Percentiles rank a stretch among this genome's conserved stretches.
These are phyloP conservation scores for Prunella fulvescens DNA, from an alignment of 2,113 vertebrate species.

Conservation along the genomic window DNA sequence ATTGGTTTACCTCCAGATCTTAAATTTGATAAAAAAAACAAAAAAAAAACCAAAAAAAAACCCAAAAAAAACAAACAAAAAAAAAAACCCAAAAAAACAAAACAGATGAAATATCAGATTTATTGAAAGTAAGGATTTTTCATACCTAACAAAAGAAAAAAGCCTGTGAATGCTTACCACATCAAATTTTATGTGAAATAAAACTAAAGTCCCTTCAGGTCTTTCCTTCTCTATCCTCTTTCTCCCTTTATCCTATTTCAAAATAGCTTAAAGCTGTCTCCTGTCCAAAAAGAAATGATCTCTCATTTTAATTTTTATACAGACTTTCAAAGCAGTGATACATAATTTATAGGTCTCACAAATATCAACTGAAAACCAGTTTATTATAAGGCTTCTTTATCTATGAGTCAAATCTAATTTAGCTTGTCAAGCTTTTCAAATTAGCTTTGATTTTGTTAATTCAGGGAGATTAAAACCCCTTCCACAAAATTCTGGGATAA, in stretches of 20 bases:
- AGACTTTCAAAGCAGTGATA: not conserved
- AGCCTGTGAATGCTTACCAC: not conserved
- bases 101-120: not conserved
- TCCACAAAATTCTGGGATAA: not conserved
- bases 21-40: not conserved
- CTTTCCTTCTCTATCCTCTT: not conserved
- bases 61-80: too few species aligned
- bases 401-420: not conserved
- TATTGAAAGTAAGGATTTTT: not conserved
- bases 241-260: not conserved
- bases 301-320: not conserved
- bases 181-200: not conserved
- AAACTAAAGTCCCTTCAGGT: not conserved
- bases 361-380: not conserved
- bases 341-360: not conserved
- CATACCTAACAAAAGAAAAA: not conserved
- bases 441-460: constrained; percentile 10
- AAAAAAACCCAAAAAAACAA: not conserved
- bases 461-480: not conserved
- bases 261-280: not conserved
- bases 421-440: not conserved
- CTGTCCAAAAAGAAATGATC: not conserved
- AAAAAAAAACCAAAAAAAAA: too few species aligned
- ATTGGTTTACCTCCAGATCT: not conserved
- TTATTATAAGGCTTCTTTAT: not conserved